Base-by-base conservation (phyloP, 2,888 invertebrate genomes). In the Idaea biselata region DNA sequence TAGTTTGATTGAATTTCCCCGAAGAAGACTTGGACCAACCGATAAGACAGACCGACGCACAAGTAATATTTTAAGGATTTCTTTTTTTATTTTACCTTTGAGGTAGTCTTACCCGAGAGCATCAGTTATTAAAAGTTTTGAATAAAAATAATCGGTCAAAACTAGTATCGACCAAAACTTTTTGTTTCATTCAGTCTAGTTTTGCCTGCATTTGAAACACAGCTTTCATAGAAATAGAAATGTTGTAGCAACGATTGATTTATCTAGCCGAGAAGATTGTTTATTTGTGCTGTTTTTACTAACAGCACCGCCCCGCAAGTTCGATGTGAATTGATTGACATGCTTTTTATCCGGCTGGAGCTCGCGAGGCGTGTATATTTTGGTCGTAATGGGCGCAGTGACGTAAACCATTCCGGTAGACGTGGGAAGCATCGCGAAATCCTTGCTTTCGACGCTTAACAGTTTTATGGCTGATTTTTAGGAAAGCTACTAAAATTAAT, bases 321-420 rank as follows among this genome's bases (percentile, higher is more conserved):
- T 77, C 81, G 82, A 86, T 85, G 79, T 81, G 76, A 84, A 87
- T 87, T 86, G 88, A 91, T 88, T 88, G 89, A 87, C 86, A 88
- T 78, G 88, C 81, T 86, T 88, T 88, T 87, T 84, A 81, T 78
- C 73, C 80, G 65, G 72, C 73, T 81, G 76, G 76, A 78, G 81
- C 82, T 83, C 80, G 84, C 82, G 82, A 80, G 82, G 78, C 77
- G 79, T 79, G 79, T 79, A 76, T 89, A 90, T 91, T 89, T 89
- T 80, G 73, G 85, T 82, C 82, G 81, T 83, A 83, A 85, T 85
- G 83, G 85, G 79, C 82, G 82, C 83, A 82, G 81, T 89, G 89
- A 91, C 88, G 89, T 87, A 87, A 89, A 89, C 84, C 83, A 80
- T 83, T 83, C 84, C 78, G 72, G 77, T 80, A 75, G 82, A 83